Conservation (phyloP, 2,113 vertebrate species). For the Bufo gargarizans region DNA sequence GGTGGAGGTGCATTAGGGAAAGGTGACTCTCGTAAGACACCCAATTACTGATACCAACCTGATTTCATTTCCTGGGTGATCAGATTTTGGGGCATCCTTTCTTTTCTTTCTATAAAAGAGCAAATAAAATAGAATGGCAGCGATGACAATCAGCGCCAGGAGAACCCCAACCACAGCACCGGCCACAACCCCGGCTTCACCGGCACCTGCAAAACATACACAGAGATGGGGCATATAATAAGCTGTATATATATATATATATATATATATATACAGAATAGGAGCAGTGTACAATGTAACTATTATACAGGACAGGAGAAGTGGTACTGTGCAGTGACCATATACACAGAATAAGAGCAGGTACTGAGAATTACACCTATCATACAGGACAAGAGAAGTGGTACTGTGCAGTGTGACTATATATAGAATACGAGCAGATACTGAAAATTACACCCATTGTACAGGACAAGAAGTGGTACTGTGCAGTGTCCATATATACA, state of each 20-base stretch:
- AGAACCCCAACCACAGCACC: conserved; percentile 70
- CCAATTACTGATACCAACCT: conserved; percentile 54
- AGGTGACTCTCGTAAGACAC: not conserved
- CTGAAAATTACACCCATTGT: not conserved
- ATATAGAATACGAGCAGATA: not conserved
- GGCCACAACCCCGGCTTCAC: conserved; percentile 64
- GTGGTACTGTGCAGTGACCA: conserved; percentile 2
- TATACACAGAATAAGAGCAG: not conserved
- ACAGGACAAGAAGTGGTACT: not conserved
- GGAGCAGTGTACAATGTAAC: too few relatives aligned
- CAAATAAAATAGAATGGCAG: conserved; percentile 57
- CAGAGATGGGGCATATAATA: not conserved
- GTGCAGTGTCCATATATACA: not conserved
- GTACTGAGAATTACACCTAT: not conserved
- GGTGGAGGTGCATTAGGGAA: not conserved
- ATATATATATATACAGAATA: too few relatives aligned
- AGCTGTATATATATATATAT: not conserved
- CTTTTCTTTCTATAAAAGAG: conserved; percentile 56
- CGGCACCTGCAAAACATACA: conserved; percentile 53
- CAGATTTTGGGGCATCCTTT: not conserved
- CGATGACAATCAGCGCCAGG: conserved; percentile 67
- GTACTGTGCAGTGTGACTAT: too few relatives aligned
- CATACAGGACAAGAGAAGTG: too few relatives aligned
- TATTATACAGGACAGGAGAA: not conserved
- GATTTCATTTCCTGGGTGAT: conserved; percentile 54